These are phyloP conservation scores for Thalassoma bifasciatum DNA, from an alignment of 2,113 vertebrate species.

Conservation along the genomic window DNA sequence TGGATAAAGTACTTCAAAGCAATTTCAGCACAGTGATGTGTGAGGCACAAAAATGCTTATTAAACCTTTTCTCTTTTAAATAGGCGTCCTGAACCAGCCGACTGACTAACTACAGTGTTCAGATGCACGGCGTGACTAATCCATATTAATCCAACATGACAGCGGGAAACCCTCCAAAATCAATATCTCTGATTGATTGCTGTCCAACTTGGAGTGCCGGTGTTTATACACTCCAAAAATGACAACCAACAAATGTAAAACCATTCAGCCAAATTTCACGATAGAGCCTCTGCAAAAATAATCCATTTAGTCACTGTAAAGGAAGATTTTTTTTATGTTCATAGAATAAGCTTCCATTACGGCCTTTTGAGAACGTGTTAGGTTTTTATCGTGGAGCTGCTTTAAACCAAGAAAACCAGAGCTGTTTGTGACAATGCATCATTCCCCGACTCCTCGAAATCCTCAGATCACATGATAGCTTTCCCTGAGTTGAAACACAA, in stretches of 20 bases:
- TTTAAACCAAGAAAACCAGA: background rate
- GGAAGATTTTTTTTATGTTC: background rate
- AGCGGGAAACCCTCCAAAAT: conserved; percentile 64
- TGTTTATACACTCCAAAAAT: conserved; percentile 32
- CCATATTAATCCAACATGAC: conserved; percentile 76
- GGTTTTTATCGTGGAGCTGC: conserved; percentile 16
- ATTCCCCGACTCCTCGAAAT: conserved; percentile 7
- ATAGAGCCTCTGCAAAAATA: conserved; percentile 13
- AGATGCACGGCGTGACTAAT: conserved; percentile 67
- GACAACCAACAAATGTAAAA: conserved; percentile 39
- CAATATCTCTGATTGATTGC: conserved; percentile 72
- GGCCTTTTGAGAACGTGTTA: background rate
- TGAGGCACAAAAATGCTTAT: conserved; percentile 54
- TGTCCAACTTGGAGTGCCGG: conserved; percentile 48
- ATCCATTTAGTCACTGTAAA: conserved; percentile 8
- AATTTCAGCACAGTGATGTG: conserved; percentile 37
- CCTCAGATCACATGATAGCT: conserved; percentile 31
- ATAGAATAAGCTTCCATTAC: background rate
- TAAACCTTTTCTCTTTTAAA: conserved; percentile 44
- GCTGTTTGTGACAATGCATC: conserved; percentile 22
- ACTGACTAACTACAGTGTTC: conserved; percentile 59
- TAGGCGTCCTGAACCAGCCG: conserved; percentile 44
- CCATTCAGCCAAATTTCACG: conserved; percentile 14
- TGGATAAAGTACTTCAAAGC: conserved; percentile 67
- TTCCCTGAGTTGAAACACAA: conserved; percentile 41